Evolutionary conservation across 2,888 invertebrate species (phyloP), one percentile per base, ranked within the genome.

Genomic region (Eudasyphora cyanicolor): DNA sequence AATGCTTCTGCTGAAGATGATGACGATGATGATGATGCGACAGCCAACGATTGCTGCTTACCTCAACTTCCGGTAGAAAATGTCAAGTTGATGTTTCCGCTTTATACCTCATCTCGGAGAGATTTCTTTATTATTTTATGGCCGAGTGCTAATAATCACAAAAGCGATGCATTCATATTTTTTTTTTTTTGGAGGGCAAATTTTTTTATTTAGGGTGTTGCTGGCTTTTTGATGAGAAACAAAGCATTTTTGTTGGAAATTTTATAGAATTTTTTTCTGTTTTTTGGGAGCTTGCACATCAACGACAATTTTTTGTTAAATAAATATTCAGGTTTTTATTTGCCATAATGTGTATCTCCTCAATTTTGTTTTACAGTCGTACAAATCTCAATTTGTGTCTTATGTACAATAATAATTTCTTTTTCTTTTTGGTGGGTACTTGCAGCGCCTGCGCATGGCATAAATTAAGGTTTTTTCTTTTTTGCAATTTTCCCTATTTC

Each of bases 11-110:
- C 62, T 32, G 62, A 12, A 8, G 62, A 35, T 19, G 62, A 35
- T 21, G 17, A 12, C 19, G 62, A 35, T 19, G 62, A 35, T 21
- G 17, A 38, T 64, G 64, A 17, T 64, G 64, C 21, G 10, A 32
- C 21, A 45, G 6, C 24, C 35, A 19, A 38, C 35, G 71, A 29
- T 71, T 71, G 79, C 76, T 73, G 81, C 78, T 84, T 78, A 80
- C 84, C 78, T 78, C 42, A 27, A 88, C 89, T 88, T 90, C 90
- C 90, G 90, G 87, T 88, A 85, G 86, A 86, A 87, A 89, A 87
- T 89, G 89, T 90, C 90, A 90, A 90, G 89, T 90, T 90, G 90
- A 89, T 87, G 87, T 89, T 89, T 90, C 90, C 90, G 89, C 85
- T 88, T 80, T 74, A 67, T 57, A 42, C 67, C 24, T 42, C n/a